Evolutionary conservation across 2,888 invertebrate genomes (phyloP).

Genomic region (Amiota communis): DNA sequence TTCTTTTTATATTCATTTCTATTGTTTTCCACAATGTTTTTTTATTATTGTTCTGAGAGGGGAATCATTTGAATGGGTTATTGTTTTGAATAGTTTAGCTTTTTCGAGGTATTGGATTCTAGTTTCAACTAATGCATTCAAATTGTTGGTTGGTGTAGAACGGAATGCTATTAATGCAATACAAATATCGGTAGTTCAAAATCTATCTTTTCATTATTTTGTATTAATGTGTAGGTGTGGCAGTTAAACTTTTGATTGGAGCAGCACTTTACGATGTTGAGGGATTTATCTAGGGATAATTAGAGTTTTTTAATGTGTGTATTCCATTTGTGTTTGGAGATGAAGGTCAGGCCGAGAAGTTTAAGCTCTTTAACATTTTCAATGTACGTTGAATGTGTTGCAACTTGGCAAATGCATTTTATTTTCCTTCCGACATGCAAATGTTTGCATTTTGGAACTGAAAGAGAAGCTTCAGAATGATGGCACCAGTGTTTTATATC

Average conservation of each 20-base stretch:
- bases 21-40: no score
- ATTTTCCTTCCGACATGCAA: background rate
- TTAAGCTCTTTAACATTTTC: background rate
- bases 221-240: background rate
- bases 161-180: no score
- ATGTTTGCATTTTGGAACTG: background rate
- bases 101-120: background rate
- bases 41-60: no score
- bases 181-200: no score
- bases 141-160: no score
- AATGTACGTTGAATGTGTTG: background rate
- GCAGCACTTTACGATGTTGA: no score
- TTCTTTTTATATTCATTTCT: no score
- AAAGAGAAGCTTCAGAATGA: no score
- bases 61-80: background rate
- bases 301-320: no score
- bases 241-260: no score
- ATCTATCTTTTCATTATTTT: background rate
- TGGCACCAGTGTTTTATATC: background rate
- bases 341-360: background rate
- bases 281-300: no score
- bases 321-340: background rate
- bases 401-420: background rate
- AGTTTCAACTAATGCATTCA: background rate
- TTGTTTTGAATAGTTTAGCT: background rate